A percentile compares a stretch with the other conserved stretches of the same genome.
These are phyloP conservation scores for Orbicella faveolata DNA, from an alignment of 64 coral and sea anemone species.

Conservation along the genomic window DNA sequence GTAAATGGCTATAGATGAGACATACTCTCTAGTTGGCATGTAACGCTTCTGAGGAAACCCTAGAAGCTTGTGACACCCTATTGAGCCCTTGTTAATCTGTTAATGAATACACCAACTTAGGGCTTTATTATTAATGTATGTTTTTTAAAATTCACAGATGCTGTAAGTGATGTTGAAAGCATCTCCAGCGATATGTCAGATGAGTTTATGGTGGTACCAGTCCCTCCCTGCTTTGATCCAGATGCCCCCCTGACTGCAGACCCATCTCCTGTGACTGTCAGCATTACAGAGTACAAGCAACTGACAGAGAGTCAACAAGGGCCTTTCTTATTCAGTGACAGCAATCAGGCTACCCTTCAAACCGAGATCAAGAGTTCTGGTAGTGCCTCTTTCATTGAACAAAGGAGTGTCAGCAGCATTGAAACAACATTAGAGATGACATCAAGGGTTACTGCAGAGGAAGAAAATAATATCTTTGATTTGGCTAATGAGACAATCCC, in stretches of 20 bases:
- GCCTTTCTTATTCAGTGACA: neutral
- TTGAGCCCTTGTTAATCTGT: too few species aligned
- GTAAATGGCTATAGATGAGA: too few species aligned
- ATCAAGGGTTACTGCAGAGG: neutral
- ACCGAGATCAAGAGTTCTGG: neutral
- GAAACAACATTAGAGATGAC: neutral
- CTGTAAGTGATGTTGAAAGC: slow-evolving; percentile 4
- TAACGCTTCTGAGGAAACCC: too few species aligned
- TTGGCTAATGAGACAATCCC: neutral
- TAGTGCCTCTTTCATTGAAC: neutral
- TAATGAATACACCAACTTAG: too few species aligned
- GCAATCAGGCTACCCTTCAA: neutral
- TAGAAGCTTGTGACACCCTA: too few species aligned
- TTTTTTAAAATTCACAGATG: slow-evolving; percentile 2
- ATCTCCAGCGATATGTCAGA: slow-evolving; percentile 51
- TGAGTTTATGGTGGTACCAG: slow-evolving; percentile 69
- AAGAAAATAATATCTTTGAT: slow-evolving; percentile 3
- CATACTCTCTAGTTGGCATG: too few species aligned
- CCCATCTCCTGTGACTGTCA: slow-evolving; percentile 42
- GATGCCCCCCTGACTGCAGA: slow-evolving; percentile 66
- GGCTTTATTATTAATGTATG: neutral
- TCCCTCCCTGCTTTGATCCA: slow-evolving; percentile 86
- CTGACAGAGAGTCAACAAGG: slow-evolving; percentile 30
- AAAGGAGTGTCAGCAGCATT: neutral
- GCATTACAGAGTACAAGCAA: slow-evolving; percentile 28